phyloP scores from a whole-genome alignment of 2,113 vertebrate species.

The Dascyllus trimaculatus region DNA sequence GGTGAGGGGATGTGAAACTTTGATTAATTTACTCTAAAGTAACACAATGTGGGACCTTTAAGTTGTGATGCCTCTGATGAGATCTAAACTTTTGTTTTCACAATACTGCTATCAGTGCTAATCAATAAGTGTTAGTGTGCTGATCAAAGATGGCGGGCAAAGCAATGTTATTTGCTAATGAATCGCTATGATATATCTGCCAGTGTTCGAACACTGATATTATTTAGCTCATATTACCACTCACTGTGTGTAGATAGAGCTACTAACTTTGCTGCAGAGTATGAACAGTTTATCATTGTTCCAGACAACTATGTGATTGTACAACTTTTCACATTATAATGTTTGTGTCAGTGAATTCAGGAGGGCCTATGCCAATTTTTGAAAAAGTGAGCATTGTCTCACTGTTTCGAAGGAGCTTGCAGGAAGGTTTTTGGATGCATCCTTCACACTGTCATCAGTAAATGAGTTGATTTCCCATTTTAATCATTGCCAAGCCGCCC shows the following conservation, averaged over 20 bases:
- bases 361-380: not conserved
- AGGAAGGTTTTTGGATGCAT: not conserved
- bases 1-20: too few relatives aligned
- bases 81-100: not conserved
- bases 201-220: not conserved
- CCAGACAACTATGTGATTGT: not conserved
- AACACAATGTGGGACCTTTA: too few relatives aligned
- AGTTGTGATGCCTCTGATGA: not conserved
- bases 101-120: not conserved
- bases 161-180: too few relatives aligned
- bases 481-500: constrained; percentile 5
- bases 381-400: not conserved
- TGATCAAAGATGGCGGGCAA: not conserved
- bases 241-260: not conserved
- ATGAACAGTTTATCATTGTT: not conserved
- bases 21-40: too few relatives aligned
- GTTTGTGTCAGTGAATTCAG: not conserved
- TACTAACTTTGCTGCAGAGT: not conserved
- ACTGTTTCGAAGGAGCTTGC: not conserved
- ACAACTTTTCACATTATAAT: not conserved
- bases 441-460: not conserved
- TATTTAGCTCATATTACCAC: not conserved
- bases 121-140: not conserved
- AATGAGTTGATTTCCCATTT: constrained; percentile 19
- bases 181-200: too few relatives aligned